Evolutionary conservation across 2,113 vertebrate genomes (phyloP), one percentile per base, ranked within the genome.

Genomic region (Mobula birostris): DNA sequence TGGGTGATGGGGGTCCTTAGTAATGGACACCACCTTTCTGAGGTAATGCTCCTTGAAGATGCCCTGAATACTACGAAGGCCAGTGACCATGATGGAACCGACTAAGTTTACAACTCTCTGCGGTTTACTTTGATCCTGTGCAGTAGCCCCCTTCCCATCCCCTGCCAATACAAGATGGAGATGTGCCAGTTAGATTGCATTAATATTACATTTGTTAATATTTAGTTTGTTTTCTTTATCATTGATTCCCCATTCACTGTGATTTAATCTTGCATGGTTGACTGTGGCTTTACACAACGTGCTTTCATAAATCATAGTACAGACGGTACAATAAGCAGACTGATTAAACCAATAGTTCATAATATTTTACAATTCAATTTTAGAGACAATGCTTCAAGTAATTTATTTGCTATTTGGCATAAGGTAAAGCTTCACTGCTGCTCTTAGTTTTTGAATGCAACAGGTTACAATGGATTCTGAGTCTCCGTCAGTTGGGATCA

Each of bases 281-380:
- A 74, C 91, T 93, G 91, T 93, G 70, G 91, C 27, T 93, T 72
- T 74, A 93, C 91, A 74, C 68, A 27, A 93, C 15, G 24, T 74
- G 91, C 68, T 93, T 93, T 74, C 91, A 93, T 93, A 93, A 93
- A 93, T 93, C 70, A 72, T 74, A 56, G 91, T 72, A 93, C 68
- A 93, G 19, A 12, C 91, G 40, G 91, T 93, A 93, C 91, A 74
- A 76, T 74, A 93, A 74, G 66, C 36, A 93, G 68, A 72, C 91
- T 93, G 70, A 76, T 93, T 76, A 74, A 93, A 93, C 91, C 91
- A 93, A 74, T 93, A 72, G 91, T 93, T 93, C 70, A 56, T 93
- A 74, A 74, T 93, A 93, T 93, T 93, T 93, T 93, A 93, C 66
- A 74, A 93, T 32, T 93, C 70, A 74, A 74, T 93, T 90, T 72